Conservation (phyloP, 2,113 vertebrate species). For the Eupsittula cactorum region DNA sequence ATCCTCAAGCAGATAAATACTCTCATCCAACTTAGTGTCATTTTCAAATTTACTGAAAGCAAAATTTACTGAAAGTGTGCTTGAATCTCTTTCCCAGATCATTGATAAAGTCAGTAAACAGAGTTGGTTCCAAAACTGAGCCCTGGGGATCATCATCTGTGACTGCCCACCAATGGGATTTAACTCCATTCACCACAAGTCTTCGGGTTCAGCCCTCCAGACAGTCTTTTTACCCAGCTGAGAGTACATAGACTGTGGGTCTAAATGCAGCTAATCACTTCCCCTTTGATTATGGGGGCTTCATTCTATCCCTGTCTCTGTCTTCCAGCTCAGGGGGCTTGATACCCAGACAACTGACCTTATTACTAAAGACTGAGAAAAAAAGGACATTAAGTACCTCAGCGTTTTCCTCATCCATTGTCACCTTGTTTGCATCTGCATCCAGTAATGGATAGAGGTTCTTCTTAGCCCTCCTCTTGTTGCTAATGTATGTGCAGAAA, state of each 20-base stretch:
- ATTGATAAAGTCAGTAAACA: neutral
- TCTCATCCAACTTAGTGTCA: neutral
- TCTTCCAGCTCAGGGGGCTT: neutral
- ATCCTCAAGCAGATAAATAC: neutral
- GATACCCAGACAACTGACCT: neutral
- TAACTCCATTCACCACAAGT: neutral
- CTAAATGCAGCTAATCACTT: neutral
- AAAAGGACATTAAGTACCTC: neutral
- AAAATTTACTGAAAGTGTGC: neutral
- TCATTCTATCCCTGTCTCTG: neutral
- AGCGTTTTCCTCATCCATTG: neutral
- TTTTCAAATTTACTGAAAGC: neutral
- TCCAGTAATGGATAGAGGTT: neutral
- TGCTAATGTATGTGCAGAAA: neutral
- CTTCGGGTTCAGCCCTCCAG: neutral
- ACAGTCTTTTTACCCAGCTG: neutral
- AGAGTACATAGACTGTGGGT: neutral
- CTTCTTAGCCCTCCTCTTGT: neutral
- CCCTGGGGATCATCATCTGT: neutral
- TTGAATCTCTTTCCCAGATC: neutral
- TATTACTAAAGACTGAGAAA: neutral
- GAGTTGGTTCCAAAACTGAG: neutral
- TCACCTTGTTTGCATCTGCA: neutral
- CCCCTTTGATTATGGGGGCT: neutral
- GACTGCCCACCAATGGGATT: neutral